These are phyloP conservation scores for Amphiprion percula DNA, from an alignment of 2,113 vertebrate species.

Conservation along the genomic window DNA sequence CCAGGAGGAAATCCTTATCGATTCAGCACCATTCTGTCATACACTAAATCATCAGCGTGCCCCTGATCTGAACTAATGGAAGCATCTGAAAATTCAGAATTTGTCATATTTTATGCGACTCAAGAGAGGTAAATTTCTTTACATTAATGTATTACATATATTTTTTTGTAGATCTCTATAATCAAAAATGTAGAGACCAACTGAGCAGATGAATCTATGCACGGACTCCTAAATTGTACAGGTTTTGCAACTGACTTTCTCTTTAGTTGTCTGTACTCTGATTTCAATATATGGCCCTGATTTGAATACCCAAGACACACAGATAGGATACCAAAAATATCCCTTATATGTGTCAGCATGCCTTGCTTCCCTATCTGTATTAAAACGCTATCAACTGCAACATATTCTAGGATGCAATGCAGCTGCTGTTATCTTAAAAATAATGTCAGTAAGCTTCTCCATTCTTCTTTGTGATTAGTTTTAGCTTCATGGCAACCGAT, in stretches of 20 bases:
- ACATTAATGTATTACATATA: not conserved
- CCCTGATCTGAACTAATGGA: not conserved
- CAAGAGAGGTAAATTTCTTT: not conserved
- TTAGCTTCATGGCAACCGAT: slow-evolving; percentile 18
- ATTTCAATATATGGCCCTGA: slow-evolving; percentile 57
- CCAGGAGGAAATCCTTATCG: slow-evolving; percentile 60
- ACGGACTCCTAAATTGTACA: not conserved
- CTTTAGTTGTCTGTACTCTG: slow-evolving; percentile 34
- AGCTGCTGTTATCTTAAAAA: not conserved
- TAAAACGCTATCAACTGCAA: not conserved
- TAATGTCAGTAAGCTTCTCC: not conserved
- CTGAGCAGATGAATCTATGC: too few species aligned
- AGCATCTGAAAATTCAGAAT: not conserved
- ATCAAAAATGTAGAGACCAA: too few species aligned
- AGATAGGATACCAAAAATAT: slow-evolving; percentile 60
- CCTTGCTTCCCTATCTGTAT: slow-evolving; percentile 4
- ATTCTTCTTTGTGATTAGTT: slow-evolving; percentile 1
- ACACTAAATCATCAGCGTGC: not conserved
- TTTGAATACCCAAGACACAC: slow-evolving; percentile 50
- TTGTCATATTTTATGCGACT: not conserved
- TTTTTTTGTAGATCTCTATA: too few species aligned
- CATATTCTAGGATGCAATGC: not conserved
- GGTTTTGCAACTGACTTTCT: not conserved
- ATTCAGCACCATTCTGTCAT: slow-evolving; percentile 40
- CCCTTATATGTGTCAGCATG: slow-evolving; percentile 60